These are phyloP conservation scores for Oreotrochilus melanogaster DNA, from an alignment of 2,113 vertebrate genomes.

Conservation along the genomic window DNA sequence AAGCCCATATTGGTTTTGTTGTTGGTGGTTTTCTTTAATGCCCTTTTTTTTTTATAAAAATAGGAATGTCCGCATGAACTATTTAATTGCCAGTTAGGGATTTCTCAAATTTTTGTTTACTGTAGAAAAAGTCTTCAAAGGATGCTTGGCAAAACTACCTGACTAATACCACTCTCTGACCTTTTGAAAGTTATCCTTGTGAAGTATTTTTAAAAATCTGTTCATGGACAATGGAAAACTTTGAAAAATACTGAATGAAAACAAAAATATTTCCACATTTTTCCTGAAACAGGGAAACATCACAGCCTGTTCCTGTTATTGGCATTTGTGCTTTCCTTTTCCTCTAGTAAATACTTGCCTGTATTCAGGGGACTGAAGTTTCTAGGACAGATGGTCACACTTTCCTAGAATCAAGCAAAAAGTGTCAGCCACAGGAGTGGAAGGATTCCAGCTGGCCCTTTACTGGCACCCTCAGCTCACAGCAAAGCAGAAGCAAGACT, in stretches of 20 bases:
- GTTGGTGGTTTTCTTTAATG: not conserved
- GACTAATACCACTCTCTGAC: conserved; percentile 23
- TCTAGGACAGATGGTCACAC: not conserved
- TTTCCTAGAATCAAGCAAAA: not conserved
- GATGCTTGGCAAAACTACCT: not conserved
- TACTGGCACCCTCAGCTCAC: not conserved
- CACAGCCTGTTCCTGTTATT: not conserved
- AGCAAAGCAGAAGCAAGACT: not conserved
- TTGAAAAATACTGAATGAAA: not conserved
- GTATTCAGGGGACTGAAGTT: not conserved
- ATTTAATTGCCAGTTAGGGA: conserved; percentile 52
- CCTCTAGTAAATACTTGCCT: not conserved
- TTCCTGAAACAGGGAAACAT: not conserved
- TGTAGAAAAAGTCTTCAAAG: conserved; percentile 19
- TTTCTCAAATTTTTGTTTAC: conserved; percentile 46
- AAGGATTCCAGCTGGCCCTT: not conserved
- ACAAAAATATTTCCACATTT: not conserved
- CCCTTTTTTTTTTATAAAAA: not conserved
- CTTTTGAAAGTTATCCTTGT: conserved; percentile 41
- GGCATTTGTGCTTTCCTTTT: not conserved
- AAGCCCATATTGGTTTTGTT: not conserved
- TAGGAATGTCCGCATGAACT: not conserved
- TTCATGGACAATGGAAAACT: not conserved
- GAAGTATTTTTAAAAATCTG: not conserved
- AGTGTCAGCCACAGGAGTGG: not conserved